Evolutionary conservation across 2,888 invertebrate species (phyloP).

Genomic region (Acronicta psi): DNA sequence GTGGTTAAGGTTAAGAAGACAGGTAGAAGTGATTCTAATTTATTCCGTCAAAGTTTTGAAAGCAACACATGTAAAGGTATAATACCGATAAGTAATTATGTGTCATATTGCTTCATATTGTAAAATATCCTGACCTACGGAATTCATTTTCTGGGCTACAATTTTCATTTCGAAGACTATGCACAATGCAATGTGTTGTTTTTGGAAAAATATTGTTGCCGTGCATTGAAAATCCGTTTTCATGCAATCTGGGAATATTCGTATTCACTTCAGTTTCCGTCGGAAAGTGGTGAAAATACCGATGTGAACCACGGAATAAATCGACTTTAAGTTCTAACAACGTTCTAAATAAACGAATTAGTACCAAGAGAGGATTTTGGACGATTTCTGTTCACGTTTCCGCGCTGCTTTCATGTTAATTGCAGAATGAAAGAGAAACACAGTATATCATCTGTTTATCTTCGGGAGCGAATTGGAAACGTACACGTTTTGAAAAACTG

Average conservation of each 20-base stretch:
- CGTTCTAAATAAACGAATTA: conserved; percentile 42
- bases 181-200: conserved; percentile 4
- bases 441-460: conserved; percentile 8
- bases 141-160: conserved; percentile 18
- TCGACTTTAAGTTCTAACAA: conserved; percentile 39
- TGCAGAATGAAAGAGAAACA: conserved; percentile 29
- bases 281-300: conserved; percentile 15
- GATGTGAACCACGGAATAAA: conserved; percentile 22
- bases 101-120: no score
- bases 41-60: no score
- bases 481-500: not conserved
- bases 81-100: no score
- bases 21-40: no score
- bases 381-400: conserved; percentile 24
- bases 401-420: conserved; percentile 20
- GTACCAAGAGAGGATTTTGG: conserved; percentile 16
- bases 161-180: conserved; percentile 15
- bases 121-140: no score
- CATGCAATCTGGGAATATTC: conserved; percentile 16
- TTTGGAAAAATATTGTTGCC: conserved; percentile 18
- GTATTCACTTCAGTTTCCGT: conserved; percentile 24
- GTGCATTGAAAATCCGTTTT: conserved; percentile 20
- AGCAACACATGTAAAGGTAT: no score
- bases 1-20: no score
- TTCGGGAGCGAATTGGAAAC: conserved; percentile 6